These are phyloP conservation scores for Caenorhabditis uteleia DNA, from an alignment of 2,888 invertebrate species.

Conservation along the genomic window DNA sequence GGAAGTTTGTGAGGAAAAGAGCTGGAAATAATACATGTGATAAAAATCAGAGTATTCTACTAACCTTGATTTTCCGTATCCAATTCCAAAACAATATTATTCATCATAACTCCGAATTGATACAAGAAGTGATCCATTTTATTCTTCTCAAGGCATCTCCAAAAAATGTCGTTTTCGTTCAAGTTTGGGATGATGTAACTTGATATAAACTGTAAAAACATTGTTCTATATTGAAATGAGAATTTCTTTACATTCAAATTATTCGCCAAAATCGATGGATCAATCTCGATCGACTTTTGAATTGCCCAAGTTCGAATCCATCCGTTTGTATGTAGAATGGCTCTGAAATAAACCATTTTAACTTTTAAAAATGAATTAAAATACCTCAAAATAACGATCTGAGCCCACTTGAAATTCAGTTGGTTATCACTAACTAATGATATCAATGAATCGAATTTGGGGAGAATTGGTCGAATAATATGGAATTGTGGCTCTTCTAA, in stretches of 20 bases:
- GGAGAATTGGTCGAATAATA: constrained; percentile 44
- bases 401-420: constrained; percentile 29
- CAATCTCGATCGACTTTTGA: constrained; percentile 37
- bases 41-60: not conserved
- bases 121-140: constrained; percentile 15
- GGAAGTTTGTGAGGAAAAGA: constrained; percentile 17
- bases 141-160: constrained; percentile 50
- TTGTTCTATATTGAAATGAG: not conserved
- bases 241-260: constrained; percentile 15
- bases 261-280: constrained; percentile 8
- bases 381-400: constrained; percentile 26
- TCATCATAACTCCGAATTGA: constrained; percentile 7
- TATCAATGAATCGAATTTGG: constrained; percentile 27
- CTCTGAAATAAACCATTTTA: constrained; percentile 14
- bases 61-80: not conserved
- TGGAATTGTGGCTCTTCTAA: constrained; percentile 60
- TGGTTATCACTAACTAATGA: constrained; percentile 6
- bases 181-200: constrained; percentile 36
- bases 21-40: constrained; percentile 6
- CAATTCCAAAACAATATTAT: not conserved
- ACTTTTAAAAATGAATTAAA: not conserved
- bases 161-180: constrained; percentile 51
- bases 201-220: constrained; percentile 38
- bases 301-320: constrained; percentile 59
- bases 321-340: constrained; percentile 52